Conservation (phyloP, 2,797 vertebrate genomes). For the Danio kyathit region DNA sequence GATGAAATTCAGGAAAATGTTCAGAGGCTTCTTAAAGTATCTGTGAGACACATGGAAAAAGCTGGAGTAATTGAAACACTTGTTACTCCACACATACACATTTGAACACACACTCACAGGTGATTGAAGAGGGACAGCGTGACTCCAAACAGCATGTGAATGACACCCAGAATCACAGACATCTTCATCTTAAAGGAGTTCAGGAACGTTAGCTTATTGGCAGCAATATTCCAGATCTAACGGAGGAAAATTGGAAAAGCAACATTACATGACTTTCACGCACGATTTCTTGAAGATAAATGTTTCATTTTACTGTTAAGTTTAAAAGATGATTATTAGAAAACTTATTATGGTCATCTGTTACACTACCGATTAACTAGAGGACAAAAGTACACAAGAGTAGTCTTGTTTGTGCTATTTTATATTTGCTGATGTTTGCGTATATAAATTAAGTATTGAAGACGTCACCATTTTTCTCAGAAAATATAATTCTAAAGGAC, state of each 20-base stretch:
- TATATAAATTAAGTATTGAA: too few species aligned
- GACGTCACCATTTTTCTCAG: too few species aligned
- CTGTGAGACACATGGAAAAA: slow-evolving; percentile 69
- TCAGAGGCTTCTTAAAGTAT: slow-evolving; percentile 97
- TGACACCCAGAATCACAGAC: slow-evolving; percentile 94
- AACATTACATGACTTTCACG: neutral
- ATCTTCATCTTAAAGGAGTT: slow-evolving; percentile 99
- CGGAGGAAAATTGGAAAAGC: slow-evolving; percentile 12
- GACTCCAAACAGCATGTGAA: slow-evolving; percentile 98
- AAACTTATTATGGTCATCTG: neutral
- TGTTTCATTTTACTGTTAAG: neutral
- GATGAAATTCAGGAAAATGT: slow-evolving; percentile 97
- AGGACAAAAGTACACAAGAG: neutral
- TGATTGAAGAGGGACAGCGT: slow-evolving; percentile 84
- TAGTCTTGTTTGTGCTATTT: neutral
- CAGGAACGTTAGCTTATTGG: slow-evolving; percentile 96
- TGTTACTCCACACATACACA: neutral
- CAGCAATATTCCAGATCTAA: slow-evolving; percentile 97
- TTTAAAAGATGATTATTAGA: neutral
- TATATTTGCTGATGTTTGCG: neutral
- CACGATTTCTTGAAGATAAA: neutral
- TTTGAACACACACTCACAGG: slow-evolving; percentile 63
- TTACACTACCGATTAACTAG: neutral
- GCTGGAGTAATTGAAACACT: neutral
- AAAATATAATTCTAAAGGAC: too few species aligned